Evolutionary conservation across 1,140 invertebrate genomes (phyloP).

Genomic region (Drosophila fuyamai): DNA sequence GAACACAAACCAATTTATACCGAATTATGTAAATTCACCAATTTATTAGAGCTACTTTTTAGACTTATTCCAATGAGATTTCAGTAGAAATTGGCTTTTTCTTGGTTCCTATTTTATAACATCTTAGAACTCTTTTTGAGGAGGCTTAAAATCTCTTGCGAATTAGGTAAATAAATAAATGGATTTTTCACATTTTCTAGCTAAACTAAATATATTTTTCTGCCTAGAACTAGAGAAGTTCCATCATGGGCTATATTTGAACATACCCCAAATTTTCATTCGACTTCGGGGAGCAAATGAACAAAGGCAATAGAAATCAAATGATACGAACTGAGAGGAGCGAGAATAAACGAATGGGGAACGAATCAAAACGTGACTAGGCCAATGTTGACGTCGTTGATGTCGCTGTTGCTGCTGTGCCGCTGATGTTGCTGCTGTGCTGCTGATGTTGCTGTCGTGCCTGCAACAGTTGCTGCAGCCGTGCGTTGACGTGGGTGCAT

Average conservation of each 20-base stretch:
- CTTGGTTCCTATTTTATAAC: too few relatives aligned
- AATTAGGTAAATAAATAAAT: too few relatives aligned
- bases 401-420: slow-evolving; percentile 8
- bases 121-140: too few relatives aligned
- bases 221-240: not conserved
- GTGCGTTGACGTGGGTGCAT: slow-evolving; percentile 30
- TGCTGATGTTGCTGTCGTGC: slow-evolving; percentile 4
- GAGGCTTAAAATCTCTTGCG: too few relatives aligned
- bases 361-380: slow-evolving; percentile 68
- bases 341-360: slow-evolving; percentile 18
- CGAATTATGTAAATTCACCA: too few relatives aligned
- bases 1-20: too few relatives aligned
- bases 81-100: too few relatives aligned
- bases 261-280: not conserved
- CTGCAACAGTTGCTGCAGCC: slow-evolving; percentile 9
- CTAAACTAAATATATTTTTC: too few relatives aligned
- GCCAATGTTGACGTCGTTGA: slow-evolving; percentile 59
- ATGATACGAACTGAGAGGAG: slow-evolving; percentile 19
- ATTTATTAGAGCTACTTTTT: not conserved
- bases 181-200: too few relatives aligned
- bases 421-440: slow-evolving; percentile 4
- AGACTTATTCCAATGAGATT: not conserved
- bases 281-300: not conserved
- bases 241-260: not conserved
- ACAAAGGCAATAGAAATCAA: slow-evolving; percentile 10